Conservation (phyloP, 2,888 invertebrate species). For the Aporophyla lueneburgensis region DNA sequence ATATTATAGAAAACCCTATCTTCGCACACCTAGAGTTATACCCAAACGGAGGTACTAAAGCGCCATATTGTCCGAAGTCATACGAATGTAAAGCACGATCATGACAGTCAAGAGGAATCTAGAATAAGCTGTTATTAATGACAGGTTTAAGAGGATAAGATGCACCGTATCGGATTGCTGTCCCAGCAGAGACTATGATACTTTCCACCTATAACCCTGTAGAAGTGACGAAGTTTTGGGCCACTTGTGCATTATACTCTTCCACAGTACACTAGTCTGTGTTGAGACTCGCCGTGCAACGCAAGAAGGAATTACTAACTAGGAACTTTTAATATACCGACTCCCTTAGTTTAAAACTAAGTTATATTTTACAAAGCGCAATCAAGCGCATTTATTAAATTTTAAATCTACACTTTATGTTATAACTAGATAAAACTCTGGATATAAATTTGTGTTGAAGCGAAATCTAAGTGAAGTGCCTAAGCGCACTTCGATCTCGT, state of each 20-base stretch:
- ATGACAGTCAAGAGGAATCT: neutral
- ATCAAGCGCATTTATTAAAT: neutral
- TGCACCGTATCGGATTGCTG: too few species aligned
- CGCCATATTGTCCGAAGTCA: constrained; percentile 22
- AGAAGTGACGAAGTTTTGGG: too few species aligned
- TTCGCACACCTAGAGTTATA: neutral
- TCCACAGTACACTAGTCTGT: too few species aligned
- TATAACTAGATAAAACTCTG: neutral
- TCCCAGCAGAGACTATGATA: neutral
- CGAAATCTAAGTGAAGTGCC: neutral
- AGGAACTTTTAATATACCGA: neutral
- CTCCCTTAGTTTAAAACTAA: neutral
- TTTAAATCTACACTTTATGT: neutral
- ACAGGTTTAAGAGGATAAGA: neutral
- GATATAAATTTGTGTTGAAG: neutral
- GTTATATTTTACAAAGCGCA: neutral
- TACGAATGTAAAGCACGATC: neutral
- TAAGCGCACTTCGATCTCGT: too few species aligned
- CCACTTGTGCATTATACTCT: neutral
- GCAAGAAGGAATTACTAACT: neutral
- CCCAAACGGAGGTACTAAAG: neutral
- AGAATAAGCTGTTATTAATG: neutral
- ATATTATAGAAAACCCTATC: neutral
- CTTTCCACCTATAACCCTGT: too few species aligned
- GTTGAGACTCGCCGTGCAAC: neutral